Percentiles rank a stretch among this genome's conserved stretches.
Evolutionary conservation across 2,113 vertebrate species (phyloP).

Genomic region (Elanoides forficatus): DNA sequence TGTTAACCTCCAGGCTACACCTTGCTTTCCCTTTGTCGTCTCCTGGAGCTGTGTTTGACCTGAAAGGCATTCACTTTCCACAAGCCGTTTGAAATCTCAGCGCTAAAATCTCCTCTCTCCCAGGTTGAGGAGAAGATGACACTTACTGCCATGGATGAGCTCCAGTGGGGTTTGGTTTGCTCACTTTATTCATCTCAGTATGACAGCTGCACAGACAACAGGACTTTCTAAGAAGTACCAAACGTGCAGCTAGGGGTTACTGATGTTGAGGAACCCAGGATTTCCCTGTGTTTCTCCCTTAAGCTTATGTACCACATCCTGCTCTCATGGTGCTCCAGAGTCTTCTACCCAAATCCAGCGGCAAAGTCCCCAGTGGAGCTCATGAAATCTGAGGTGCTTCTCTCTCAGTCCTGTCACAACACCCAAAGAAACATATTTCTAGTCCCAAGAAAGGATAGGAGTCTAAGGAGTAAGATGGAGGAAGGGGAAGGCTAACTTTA

Average conservation of each 20-base stretch:
- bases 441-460: not conserved
- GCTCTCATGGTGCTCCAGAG: not conserved
- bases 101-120: not conserved
- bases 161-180: not conserved
- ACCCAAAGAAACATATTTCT: not conserved
- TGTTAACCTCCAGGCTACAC: not conserved
- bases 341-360: not conserved
- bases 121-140: not conserved
- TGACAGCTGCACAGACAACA: not conserved
- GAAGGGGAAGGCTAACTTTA: not conserved
- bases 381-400: not conserved
- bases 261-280: not conserved
- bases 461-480: not conserved
- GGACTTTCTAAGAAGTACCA: not conserved
- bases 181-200: not conserved
- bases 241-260: not conserved
- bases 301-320: not conserved
- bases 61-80: not conserved
- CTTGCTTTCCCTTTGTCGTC: not conserved
- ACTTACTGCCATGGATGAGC: rapidly evolving
- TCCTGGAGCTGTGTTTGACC: not conserved
- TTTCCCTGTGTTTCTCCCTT: not conserved
- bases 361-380: not conserved
- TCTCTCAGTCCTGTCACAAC: not conserved
- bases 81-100: not conserved